phyloP scores from a whole-genome alignment of 92 coral and sea anemone species.

The Phenganax marumi region DNA sequence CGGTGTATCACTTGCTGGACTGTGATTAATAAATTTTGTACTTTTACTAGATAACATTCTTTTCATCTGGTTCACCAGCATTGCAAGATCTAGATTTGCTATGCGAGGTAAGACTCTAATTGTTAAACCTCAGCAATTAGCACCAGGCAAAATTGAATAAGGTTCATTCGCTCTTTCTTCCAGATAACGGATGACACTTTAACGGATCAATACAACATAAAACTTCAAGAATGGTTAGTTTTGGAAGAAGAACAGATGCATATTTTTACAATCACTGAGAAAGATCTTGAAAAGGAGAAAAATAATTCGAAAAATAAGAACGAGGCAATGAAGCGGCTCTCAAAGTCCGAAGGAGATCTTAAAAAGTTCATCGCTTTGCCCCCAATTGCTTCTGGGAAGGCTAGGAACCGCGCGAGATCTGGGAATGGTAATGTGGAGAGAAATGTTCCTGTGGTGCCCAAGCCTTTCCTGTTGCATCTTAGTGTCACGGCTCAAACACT shows the following conservation, averaged over 20 bases:
- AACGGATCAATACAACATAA: conserved; percentile 81
- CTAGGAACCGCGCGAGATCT: conserved; percentile 21
- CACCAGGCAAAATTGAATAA: no score
- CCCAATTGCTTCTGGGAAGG: conserved; percentile 73
- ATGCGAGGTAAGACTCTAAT: conserved; percentile 72
- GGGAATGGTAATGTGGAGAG: conserved; percentile 15
- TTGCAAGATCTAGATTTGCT: conserved; percentile 81
- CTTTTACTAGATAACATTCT: conserved; percentile 73
- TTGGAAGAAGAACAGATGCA: conserved; percentile 82
- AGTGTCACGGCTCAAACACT: conserved; percentile 86
- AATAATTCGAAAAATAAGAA: conserved; percentile 40
- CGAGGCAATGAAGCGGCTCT: conserved; percentile 45
- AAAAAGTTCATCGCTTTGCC: conserved; percentile 85
- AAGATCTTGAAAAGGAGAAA: conserved; percentile 57
- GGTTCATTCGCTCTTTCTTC: no score
- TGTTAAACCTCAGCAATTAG: background rate
- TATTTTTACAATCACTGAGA: conserved; percentile 88
- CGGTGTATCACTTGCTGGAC: background rate
- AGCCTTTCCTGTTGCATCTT: conserved; percentile 83
- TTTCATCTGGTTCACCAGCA: conserved; percentile 85
- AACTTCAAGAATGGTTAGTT: conserved; percentile 77
- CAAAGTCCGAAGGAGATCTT: conserved; percentile 91
- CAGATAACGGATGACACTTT: conserved; percentile 92
- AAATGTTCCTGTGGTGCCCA: conserved; percentile 74
- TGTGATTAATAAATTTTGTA: background rate